Base-by-base conservation (phyloP, 2,113 vertebrate species). In the Labrus mixtus region DNA sequence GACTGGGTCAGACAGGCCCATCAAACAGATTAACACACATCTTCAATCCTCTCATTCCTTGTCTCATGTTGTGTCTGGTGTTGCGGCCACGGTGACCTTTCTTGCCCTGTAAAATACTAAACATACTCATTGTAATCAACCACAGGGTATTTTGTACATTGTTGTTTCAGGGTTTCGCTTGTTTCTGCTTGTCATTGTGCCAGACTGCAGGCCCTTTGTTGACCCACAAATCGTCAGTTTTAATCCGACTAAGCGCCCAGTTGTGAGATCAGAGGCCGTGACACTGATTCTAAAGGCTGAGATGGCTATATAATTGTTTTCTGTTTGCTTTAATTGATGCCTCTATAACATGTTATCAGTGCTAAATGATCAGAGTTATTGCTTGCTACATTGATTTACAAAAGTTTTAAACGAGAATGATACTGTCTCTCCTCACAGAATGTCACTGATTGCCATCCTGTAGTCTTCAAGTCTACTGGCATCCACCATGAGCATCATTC, bases 401-500 rank as follows among this genome's bases (percentile, higher is more conserved):
- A 57, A 5, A 29, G 10, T 13, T n/a, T 61, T 10, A 62, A 10
- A 16, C 36, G 29, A 12, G 1, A n/a, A 36, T 71, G 23, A 12
- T 62, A 5, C n/a, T 72, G 15, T 57, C 59, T 56, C 56, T 56
- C 46, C 29, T 75, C 46, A 13, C 84, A 94, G 94, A 86, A 92
- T 93, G 90, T 90, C 72, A 69, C 85, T 79, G 74, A 91, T 83
- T 82, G 74, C 78, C 83, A 80, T 80, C 81, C 73, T 75, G 48
- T 93, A 92, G 90, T 86, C 87, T 79, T 84, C 71, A 79, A 63
- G 73, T 68, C 86, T 29, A 7, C 81, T 73, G 55, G 68, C 68
- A 55, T 82, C 85, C 90, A 93, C 66, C 90, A 95, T 95, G 95
- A 95, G 90, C 91, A 92, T 95, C 83, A 92, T 95, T 83, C 95